These are phyloP conservation scores for Geococcyx californianus DNA, from an alignment of 2,113 vertebrate species.

Conservation along the genomic window DNA sequence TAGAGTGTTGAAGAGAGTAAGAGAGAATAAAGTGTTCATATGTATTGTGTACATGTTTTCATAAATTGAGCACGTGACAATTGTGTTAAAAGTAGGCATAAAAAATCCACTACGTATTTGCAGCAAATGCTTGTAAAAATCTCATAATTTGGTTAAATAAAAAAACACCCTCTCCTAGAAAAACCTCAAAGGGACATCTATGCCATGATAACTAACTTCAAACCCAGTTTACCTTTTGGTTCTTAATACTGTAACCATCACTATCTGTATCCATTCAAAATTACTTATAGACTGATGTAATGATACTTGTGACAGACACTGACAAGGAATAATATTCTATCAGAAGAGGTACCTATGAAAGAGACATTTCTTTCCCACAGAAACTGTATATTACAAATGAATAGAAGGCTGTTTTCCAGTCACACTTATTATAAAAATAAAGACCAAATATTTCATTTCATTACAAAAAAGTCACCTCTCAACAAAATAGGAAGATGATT, in stretches of 20 bases:
- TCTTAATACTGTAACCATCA: background rate
- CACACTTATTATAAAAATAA: background rate
- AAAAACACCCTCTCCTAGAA: background rate
- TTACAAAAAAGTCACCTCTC: background rate
- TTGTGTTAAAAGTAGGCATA: background rate
- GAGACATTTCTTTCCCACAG: background rate
- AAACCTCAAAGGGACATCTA: background rate
- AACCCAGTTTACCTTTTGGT: background rate
- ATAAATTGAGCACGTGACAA: background rate
- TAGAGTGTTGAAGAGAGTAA: background rate
- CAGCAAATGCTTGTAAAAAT: background rate
- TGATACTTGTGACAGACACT: background rate
- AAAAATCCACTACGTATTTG: background rate
- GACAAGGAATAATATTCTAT: background rate
- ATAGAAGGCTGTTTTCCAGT: background rate
- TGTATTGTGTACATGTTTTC: background rate
- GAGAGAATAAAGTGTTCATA: background rate
- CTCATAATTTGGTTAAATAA: background rate
- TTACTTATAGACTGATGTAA: background rate
- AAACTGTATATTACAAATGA: background rate
- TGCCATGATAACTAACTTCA: background rate
- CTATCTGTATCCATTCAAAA: background rate
- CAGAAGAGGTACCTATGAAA: background rate
- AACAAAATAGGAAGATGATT: background rate
- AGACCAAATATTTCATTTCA: background rate